phyloP scores from a whole-genome alignment of 2,888 invertebrate genomes.

The Formica aserva region DNA sequence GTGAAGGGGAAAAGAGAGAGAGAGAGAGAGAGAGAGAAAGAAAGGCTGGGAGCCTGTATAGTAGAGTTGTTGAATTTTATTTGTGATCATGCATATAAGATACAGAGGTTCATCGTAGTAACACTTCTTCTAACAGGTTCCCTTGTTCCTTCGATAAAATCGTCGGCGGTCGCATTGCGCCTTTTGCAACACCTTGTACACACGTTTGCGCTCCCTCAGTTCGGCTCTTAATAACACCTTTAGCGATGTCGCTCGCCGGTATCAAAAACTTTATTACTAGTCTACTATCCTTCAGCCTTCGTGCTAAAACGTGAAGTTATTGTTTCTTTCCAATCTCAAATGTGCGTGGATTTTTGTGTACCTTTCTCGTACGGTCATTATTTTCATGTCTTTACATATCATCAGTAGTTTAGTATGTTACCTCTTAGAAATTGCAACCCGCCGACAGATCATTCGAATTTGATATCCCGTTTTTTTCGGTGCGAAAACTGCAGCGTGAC shows the following conservation, averaged over 20 bases:
- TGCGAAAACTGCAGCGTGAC: slow-evolving; percentile 10
- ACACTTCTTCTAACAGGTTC: slow-evolving; percentile 84
- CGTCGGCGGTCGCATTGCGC: slow-evolving; percentile 78
- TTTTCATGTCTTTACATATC: neutral
- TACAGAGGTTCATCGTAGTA: slow-evolving; percentile 81
- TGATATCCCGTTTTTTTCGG: neutral
- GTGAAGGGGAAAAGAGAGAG: slow-evolving; percentile 36
- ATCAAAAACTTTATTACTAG: slow-evolving; percentile 24
- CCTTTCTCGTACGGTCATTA: neutral
- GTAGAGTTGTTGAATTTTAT: slow-evolving; percentile 80
- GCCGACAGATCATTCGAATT: neutral
- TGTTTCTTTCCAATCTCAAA: neutral
- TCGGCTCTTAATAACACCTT: slow-evolving; percentile 75
- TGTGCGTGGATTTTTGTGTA: neutral
- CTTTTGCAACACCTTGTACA: slow-evolving; percentile 79
- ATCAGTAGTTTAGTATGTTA: neutral
- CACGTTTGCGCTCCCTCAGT: slow-evolving; percentile 62
- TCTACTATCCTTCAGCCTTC: neutral
- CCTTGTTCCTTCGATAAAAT: slow-evolving; percentile 81
- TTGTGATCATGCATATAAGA: slow-evolving; percentile 82
- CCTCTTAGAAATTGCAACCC: neutral
- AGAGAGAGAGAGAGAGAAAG: slow-evolving; percentile 9
- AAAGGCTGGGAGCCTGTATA: slow-evolving; percentile 52
- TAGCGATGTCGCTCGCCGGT: slow-evolving; percentile 55
- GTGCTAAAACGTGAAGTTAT: neutral